phyloP scores from a whole-genome alignment of 2,113 vertebrate species.

The Apeltes quadracus region DNA sequence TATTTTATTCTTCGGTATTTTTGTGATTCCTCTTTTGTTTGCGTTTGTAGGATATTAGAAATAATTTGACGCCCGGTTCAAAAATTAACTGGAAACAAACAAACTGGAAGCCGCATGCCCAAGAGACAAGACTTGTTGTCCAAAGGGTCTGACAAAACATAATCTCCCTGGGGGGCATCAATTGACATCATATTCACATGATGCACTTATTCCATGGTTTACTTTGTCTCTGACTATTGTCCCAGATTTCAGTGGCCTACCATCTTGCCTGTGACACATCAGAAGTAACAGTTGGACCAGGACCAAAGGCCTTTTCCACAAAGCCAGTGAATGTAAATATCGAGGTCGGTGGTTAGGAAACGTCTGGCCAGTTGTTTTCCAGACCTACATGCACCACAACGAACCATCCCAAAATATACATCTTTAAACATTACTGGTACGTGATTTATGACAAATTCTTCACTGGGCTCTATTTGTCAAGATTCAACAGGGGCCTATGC shows the following conservation, averaged over 20 bases:
- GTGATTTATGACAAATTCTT: background rate
- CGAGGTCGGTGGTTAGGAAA: background rate
- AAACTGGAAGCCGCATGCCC: constrained; percentile 6
- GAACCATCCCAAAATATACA: background rate
- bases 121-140: background rate
- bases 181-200: background rate
- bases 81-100: no score
- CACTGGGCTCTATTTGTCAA: background rate
- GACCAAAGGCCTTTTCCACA: background rate
- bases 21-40: background rate
- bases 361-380: no score
- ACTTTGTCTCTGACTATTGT: background rate
- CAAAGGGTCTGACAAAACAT: background rate
- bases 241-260: background rate
- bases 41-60: no score
- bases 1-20: background rate
- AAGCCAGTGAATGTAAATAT: background rate
- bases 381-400: background rate
- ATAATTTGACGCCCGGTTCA: no score
- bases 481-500: background rate
- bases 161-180: background rate
- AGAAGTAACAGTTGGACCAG: background rate
- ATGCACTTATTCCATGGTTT: background rate
- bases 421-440: background rate
- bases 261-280: background rate